phyloP scores from a whole-genome alignment of 2,113 vertebrate genomes.

The Philantomba maxwellii region DNA sequence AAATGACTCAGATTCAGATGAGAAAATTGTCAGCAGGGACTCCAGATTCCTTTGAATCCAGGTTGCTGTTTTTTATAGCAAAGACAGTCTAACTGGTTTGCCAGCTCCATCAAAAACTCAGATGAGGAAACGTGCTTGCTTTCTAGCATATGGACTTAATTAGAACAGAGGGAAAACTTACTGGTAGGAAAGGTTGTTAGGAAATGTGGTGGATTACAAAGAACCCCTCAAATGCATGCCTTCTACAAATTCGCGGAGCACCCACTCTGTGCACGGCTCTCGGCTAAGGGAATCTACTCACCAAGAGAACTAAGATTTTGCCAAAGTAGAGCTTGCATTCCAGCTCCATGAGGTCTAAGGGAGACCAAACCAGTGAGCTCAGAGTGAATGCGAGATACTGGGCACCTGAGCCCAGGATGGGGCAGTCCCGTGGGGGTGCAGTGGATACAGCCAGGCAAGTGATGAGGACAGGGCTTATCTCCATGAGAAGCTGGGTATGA shows the following conservation, averaged over 20 bases:
- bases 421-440: fast-evolving
- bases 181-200: neutral
- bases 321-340: neutral
- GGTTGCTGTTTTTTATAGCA: neutral
- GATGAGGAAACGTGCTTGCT: neutral
- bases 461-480: neutral
- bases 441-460: neutral
- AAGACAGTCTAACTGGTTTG: neutral
- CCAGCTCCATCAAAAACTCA: neutral
- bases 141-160: neutral
- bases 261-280: neutral
- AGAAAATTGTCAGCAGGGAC: neutral
- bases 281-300: neutral
- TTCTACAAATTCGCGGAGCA: neutral
- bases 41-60: neutral
- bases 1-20: neutral
- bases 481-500: neutral
- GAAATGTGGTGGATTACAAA: neutral
- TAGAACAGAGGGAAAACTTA: neutral
- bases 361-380: neutral
- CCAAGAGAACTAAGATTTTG: constrained; percentile 16
- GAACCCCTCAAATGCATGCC: neutral
- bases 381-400: neutral
- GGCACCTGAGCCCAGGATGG: neutral
- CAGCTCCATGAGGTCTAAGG: neutral